phyloP scores from a whole-genome alignment of 2,888 invertebrate species.

The Chloroclysta siterata region DNA sequence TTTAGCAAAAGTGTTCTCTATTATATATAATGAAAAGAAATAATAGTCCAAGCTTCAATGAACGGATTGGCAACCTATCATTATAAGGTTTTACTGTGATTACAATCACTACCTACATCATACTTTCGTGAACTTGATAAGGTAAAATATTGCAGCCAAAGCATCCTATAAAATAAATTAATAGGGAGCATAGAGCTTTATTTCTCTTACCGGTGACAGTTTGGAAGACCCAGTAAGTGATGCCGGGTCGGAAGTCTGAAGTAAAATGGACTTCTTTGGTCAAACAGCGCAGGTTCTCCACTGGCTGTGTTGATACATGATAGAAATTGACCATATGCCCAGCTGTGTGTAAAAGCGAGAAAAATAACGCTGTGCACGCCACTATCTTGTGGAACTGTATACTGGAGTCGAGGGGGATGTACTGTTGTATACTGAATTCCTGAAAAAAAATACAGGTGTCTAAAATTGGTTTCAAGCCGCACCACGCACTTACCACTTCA shows the following conservation, averaged over 20 bases:
- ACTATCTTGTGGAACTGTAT: constrained; percentile 99
- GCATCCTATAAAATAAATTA: no score
- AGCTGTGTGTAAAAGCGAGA: constrained; percentile 95
- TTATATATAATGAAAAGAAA: no score
- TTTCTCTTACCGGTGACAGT: constrained; percentile 94
- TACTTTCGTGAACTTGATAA: no score
- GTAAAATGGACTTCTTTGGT: constrained; percentile 97
- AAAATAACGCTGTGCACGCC: constrained; percentile 96
- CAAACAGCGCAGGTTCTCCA: constrained; percentile 95
- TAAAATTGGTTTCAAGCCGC: neutral
- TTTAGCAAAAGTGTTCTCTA: no score
- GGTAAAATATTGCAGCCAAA: no score
- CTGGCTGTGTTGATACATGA: constrained; percentile 97
- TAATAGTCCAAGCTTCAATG: no score
- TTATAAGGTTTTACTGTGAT: no score
- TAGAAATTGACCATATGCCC: constrained; percentile 99
- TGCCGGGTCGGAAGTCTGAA: constrained; percentile 96
- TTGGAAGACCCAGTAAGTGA: constrained; percentile 97
- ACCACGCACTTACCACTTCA: no score
- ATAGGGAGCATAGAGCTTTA: no score
- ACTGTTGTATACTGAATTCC: constrained; percentile 97
- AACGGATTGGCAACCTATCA: no score
- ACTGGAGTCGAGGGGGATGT: constrained; percentile 96
- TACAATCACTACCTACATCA: no score
- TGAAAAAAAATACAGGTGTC: constrained; percentile 39